A percentile compares a stretch with the other conserved stretches of the same genome.
Evolutionary conservation across 2,113 vertebrate species (phyloP).

Genomic region (Microcebus griseorufus): DNA sequence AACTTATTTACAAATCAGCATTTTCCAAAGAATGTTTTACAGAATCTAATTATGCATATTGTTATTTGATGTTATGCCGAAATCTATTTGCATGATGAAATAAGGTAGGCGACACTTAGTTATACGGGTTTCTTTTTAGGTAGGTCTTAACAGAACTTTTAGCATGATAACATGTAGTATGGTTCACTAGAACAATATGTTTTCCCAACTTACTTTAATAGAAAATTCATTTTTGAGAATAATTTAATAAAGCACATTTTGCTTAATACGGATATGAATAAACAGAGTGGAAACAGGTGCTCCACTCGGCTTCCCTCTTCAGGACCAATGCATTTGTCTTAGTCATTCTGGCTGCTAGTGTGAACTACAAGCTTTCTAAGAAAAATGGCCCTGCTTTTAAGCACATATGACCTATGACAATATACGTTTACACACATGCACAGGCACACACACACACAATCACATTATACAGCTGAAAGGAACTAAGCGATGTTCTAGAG

Average conservation of each 20-base stretch:
- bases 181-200: not conserved
- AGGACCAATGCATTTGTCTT: not conserved
- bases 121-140: not conserved
- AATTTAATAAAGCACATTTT: not conserved
- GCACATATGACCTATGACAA: not conserved
- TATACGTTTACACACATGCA: not conserved
- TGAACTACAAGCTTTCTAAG: not conserved
- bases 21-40: not conserved
- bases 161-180: not conserved
- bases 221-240: not conserved
- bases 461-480: not conserved
- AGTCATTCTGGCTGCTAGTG: not conserved
- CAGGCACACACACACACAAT: not conserved
- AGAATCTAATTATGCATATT: not conserved
- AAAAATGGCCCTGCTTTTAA: not conserved
- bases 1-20: not conserved
- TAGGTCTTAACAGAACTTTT: not conserved
- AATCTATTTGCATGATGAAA: not conserved
- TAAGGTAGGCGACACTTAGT: not conserved
- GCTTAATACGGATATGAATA: not conserved
- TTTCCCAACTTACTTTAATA: not conserved
- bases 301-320: not conserved
- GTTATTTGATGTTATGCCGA: not conserved
- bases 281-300: not conserved
- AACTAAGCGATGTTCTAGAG: not conserved